phyloP scores from a whole-genome alignment of 2,113 vertebrate genomes.

The Gavia stellata region DNA sequence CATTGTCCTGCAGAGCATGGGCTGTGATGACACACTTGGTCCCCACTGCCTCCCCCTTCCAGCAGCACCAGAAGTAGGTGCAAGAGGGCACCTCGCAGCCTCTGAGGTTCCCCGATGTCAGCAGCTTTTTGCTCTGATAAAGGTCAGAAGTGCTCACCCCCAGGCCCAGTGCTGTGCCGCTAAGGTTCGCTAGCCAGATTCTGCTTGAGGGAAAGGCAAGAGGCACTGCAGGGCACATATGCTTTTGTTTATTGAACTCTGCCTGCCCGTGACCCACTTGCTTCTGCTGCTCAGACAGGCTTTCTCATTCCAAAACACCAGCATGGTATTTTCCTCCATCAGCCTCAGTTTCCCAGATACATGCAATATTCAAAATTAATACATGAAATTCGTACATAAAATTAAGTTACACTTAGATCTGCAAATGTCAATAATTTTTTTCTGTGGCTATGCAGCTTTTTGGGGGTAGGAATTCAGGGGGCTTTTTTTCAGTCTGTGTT shows the following conservation, averaged over 20 bases:
- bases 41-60: neutral
- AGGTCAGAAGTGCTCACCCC: constrained; percentile 1
- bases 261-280: constrained; percentile 29
- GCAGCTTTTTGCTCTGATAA: constrained; percentile 15
- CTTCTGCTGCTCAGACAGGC: neutral
- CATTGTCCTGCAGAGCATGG: neutral
- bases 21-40: neutral
- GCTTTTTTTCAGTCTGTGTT: neutral
- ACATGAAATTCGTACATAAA: neutral
- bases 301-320: neutral
- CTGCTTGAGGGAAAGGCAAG: constrained; percentile 31
- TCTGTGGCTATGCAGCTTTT: neutral
- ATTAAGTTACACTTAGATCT: neutral
- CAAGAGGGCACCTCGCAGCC: neutral
- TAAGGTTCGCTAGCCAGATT: neutral
- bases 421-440: neutral
- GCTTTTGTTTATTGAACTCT: constrained; percentile 55
- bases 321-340: neutral
- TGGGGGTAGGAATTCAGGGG: neutral
- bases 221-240: constrained; percentile 34
- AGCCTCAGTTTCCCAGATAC: neutral
- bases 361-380: neutral
- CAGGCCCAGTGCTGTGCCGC: neutral
- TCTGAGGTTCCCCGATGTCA: neutral
- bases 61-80: neutral